These are phyloP conservation scores for Xiphophorus hellerii DNA, from an alignment of 2,113 vertebrate genomes.

Conservation along the genomic window DNA sequence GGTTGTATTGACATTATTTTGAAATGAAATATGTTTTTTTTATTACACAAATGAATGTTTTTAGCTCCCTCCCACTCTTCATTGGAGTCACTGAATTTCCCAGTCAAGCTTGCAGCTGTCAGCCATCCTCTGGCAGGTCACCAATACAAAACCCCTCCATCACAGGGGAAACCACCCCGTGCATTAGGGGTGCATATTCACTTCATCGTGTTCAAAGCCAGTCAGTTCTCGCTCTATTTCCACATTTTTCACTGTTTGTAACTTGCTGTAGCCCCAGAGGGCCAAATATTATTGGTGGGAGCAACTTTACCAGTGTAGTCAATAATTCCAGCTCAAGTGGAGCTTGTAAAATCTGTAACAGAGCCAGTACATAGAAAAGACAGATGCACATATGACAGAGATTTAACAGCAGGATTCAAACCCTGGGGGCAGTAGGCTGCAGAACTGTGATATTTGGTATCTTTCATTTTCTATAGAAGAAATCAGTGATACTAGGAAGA, in stretches of 20 bases:
- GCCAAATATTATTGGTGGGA: conserved; percentile 7
- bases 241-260: conserved; percentile 29
- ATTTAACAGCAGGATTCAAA: conserved; percentile 3
- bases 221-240: conserved; percentile 22
- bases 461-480: conserved; percentile 49
- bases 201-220: conserved; percentile 9
- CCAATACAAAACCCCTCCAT: conserved; percentile 29
- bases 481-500: conserved; percentile 9
- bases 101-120: conserved; percentile 65
- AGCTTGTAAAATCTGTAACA: conserved; percentile 18
- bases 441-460: conserved; percentile 37
- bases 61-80: conserved; percentile 24
- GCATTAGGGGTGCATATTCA: conserved; percentile 3
- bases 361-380: conserved; percentile 10
- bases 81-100: conserved; percentile 55
- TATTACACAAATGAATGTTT: neutral
- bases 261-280: conserved; percentile 13
- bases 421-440: conserved; percentile 20
- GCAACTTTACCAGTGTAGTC: conserved; percentile 6
- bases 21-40: neutral
- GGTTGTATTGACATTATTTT: neutral
- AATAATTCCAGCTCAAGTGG: conserved; percentile 23
- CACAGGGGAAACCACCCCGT: conserved; percentile 17
- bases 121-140: conserved; percentile 39
- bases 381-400: conserved; percentile 19